phyloP scores from a whole-genome alignment of 2,888 invertebrate genomes.

The Abscondita cerata region DNA sequence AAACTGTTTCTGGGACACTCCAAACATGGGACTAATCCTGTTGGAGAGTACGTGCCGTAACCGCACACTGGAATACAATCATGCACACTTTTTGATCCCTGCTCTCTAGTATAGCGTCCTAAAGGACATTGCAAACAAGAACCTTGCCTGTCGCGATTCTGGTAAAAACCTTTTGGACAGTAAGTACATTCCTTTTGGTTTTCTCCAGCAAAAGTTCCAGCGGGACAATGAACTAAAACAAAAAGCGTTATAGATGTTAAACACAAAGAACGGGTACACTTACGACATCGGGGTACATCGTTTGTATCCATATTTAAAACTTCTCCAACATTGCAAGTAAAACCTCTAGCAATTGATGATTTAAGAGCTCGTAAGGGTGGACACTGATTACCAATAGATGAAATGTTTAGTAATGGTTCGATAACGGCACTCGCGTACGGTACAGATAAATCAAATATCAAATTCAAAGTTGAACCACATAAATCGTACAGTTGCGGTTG shows the following conservation, averaged over 20 bases:
- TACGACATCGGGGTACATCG: slow-evolving; percentile 90
- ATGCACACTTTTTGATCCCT: slow-evolving; percentile 84
- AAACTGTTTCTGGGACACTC: slow-evolving; percentile 94
- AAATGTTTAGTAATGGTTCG: slow-evolving; percentile 86
- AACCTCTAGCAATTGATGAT: slow-evolving; percentile 86
- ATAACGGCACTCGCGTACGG: slow-evolving; percentile 91
- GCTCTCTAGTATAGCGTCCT: slow-evolving; percentile 91
- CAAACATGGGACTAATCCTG: slow-evolving; percentile 90
- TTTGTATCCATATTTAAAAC: slow-evolving; percentile 92
- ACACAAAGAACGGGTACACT: slow-evolving; percentile 56
- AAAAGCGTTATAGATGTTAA: neutral
- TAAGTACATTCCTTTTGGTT: slow-evolving; percentile 91
- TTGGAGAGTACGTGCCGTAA: slow-evolving; percentile 94
- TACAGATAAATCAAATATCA: slow-evolving; percentile 93
- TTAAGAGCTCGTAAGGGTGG: slow-evolving; percentile 87
- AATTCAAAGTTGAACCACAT: slow-evolving; percentile 90
- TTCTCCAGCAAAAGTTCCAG: slow-evolving; percentile 91
- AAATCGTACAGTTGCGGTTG: slow-evolving; percentile 94
- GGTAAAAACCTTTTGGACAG: slow-evolving; percentile 92
- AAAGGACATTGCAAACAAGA: slow-evolving; percentile 89
- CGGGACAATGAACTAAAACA: slow-evolving; percentile 91
- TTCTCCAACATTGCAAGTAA: slow-evolving; percentile 92
- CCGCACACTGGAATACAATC: slow-evolving; percentile 95
- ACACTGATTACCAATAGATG: slow-evolving; percentile 90
- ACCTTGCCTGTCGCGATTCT: slow-evolving; percentile 90